Conservation (phyloP, 92 coral and sea anemone species). For the Epizoanthus ramosus region DNA sequence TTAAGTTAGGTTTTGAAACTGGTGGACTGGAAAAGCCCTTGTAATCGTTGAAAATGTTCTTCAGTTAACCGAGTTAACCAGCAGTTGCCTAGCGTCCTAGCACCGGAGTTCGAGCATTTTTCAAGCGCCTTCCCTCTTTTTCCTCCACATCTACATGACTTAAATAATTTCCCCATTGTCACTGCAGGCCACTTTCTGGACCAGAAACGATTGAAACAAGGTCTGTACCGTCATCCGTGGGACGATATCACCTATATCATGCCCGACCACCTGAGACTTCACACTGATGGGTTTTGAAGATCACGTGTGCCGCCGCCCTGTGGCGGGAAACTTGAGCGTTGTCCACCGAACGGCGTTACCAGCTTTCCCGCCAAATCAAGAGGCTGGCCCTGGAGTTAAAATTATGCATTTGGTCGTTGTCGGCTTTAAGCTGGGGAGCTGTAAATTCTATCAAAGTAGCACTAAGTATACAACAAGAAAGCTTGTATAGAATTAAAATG, state of each 20-base stretch:
- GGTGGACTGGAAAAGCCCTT: no score
- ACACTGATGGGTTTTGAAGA: conserved; percentile 92
- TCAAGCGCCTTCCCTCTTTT: background rate
- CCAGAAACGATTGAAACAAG: conserved; percentile 94
- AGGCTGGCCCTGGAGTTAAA: background rate
- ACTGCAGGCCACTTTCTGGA: conserved; percentile 94
- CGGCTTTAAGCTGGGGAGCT: no score
- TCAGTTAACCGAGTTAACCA: no score
- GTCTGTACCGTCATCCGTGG: conserved; percentile 99
- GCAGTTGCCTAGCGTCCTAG: no score
- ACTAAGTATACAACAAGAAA: no score
- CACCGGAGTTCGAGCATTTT: background rate
- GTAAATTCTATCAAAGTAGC: no score
- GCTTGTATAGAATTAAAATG: no score
- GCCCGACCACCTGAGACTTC: conserved; percentile 92
- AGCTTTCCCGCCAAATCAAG: conserved; percentile 16
- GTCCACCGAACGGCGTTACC: background rate
- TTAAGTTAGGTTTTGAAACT: no score
- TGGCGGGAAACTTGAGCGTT: conserved; percentile 22
- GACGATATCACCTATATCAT: conserved; percentile 97
- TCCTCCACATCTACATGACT: no score
- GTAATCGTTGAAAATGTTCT: no score
- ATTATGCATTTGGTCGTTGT: no score
- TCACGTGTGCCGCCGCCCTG: background rate
- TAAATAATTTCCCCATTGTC: background rate